phyloP scores from a whole-genome alignment of 2,113 vertebrate species.

The Motacilla alba region DNA sequence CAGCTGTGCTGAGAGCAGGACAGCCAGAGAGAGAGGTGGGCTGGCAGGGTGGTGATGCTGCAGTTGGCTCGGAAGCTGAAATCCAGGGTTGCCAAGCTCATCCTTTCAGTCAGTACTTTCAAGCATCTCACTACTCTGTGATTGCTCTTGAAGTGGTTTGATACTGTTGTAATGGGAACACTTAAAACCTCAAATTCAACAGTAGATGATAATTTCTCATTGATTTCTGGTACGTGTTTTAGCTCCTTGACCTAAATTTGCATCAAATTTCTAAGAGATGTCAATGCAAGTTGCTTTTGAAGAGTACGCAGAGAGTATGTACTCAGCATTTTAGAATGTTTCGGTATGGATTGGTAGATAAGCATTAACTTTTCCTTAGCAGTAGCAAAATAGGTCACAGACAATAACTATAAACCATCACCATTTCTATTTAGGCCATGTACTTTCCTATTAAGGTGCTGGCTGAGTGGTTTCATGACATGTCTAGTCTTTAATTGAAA shows the following conservation, averaged over 20 bases:
- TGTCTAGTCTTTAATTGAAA: slow-evolving; percentile 15
- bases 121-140: background rate
- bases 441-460: background rate
- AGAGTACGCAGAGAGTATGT: background rate
- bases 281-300: background rate
- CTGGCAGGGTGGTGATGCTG: background rate
- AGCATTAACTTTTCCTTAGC: background rate
- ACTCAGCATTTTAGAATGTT: slow-evolving; percentile 5
- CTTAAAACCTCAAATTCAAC: background rate
- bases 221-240: background rate
- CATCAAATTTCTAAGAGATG: background rate
- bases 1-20: background rate
- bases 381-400: slow-evolving; percentile 28
- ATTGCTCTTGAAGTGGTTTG: background rate
- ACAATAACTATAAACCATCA: slow-evolving; percentile 17
- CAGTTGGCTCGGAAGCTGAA: background rate
- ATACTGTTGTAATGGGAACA: background rate
- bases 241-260: slow-evolving; percentile 16
- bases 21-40: background rate
- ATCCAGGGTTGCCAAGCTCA: background rate
- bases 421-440: background rate
- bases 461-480: background rate
- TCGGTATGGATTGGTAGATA: background rate
- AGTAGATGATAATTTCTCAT: background rate
- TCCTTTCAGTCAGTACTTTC: background rate